Evolutionary conservation across 2,888 invertebrate genomes (phyloP), one percentile per base, ranked within the genome.

Genomic region (Limnephilus lunatus): DNA sequence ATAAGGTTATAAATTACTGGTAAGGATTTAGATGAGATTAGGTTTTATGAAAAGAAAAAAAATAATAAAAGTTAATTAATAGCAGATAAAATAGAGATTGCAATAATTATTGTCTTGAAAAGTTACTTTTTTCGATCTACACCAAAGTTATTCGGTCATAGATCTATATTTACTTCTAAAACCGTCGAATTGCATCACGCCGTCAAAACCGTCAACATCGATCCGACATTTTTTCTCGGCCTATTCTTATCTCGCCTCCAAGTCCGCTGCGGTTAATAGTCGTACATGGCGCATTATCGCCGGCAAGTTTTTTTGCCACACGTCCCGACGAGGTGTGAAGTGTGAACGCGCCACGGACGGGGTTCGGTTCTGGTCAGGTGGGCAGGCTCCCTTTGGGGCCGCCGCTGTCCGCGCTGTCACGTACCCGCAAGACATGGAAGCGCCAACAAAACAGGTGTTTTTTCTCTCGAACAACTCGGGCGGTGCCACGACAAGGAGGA

Each of bases 211-310:
- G 68, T 68, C 68, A 68, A 68, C 68, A 68, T 25, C 25, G 25
- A 68, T 68, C 68, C 25, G n/a, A 68, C 68, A 68, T 7, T 68
- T 68, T 68, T 68, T 68, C 68, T 4, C 68, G 9, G 68, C 25
- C 68, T 68, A 68, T 68, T 68, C 68, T 68, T 68, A n/a, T 68
- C 68, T n/a, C 68, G 68, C 68, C 68, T 68, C 68, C 68, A 25
- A 25, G 68, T 68, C 25, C 25, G 68, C 68, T n/a, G 68, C 68
- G 25, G 68, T n/a, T n/a, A 35, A 68, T 35, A 7, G 68, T 25
- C 88, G 88, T 68, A 89, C 88, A 89, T 80, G 88, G 80, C 88
- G 68, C 32, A 89, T 89, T 89, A 80, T 89, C 88, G 80, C 19
- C 85, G 68, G 86, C 85, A 1, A 25, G 88, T 80, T 89, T 89